Conservation (phyloP, 2,113 vertebrate species). For the Lepus americanus region DNA sequence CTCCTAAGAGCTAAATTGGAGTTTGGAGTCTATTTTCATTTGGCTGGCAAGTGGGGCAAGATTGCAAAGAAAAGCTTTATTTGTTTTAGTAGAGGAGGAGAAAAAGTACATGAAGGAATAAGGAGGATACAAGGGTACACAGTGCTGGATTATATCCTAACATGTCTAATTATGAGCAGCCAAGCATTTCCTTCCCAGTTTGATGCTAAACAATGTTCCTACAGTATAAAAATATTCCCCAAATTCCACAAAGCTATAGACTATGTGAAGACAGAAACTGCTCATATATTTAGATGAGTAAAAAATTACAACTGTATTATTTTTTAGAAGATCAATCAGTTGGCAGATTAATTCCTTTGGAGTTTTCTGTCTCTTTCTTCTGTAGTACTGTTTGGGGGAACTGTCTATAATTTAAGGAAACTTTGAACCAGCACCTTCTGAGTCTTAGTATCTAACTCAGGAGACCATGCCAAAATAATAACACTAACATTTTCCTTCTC, state of each 20-base stretch:
- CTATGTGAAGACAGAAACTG: not conserved
- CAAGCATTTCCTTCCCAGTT: not conserved
- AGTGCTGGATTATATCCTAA: not conserved
- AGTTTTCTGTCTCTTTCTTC: not conserved
- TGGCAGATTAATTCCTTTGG: not conserved
- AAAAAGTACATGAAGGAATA: not conserved
- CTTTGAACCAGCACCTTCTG: not conserved
- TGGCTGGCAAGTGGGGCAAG: not conserved
- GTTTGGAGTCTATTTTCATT: not conserved
- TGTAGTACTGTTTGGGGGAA: not conserved
- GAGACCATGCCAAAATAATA: not conserved
- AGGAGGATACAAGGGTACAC: not conserved
- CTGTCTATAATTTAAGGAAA: not conserved
- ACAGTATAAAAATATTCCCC: not conserved
- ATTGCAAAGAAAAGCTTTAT: not conserved
- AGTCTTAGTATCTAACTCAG: not conserved
- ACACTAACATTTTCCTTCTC: not conserved
- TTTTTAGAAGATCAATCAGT: not conserved
- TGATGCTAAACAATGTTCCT: not conserved
- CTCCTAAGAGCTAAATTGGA: not conserved
- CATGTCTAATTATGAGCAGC: not conserved
- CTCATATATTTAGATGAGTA: not conserved
- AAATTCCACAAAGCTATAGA: not conserved
- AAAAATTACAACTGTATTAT: not conserved
- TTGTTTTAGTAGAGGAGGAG: slow-evolving; percentile 3